Evolutionary conservation across 2,113 vertebrate genomes (phyloP).

Genomic region (pig (Sus scrofa)): DNA sequence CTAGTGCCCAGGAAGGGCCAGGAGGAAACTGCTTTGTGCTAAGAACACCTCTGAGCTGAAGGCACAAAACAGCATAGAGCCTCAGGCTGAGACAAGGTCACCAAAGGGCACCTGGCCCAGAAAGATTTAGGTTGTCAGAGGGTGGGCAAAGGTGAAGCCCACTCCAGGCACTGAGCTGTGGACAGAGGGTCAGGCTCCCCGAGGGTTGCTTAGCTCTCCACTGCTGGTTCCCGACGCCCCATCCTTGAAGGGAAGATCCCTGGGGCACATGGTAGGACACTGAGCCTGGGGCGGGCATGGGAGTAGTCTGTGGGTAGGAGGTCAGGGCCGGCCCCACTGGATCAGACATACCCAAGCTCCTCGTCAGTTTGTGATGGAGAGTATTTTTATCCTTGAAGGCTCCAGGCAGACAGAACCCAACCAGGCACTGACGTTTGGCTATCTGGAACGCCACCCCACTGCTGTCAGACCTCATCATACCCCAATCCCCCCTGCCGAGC

Average conservation of each 20-base stretch:
- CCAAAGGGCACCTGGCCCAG: neutral
- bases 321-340: neutral
- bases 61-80: neutral
- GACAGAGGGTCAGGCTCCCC: neutral
- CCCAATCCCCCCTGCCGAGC: neutral
- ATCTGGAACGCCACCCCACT: neutral
- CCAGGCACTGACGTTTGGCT: slow-evolving; percentile 21
- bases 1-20: neutral
- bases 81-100: neutral
- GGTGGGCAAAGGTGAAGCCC: neutral
- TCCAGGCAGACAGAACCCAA: slow-evolving; percentile 19
- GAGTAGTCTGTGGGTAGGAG: neutral
- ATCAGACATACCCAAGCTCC: neutral
- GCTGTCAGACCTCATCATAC: neutral
- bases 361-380: neutral
- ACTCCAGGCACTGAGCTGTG: neutral
- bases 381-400: slow-evolving; percentile 56
- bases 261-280: neutral
- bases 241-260: neutral
- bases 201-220: neutral
- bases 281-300: neutral
- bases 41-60: neutral
- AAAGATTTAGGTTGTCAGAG: neutral
- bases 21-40: neutral
- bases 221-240: neutral